Conservation (phyloP, 2,113 vertebrate species). For the Pangasianodon hypophthalmus region DNA sequence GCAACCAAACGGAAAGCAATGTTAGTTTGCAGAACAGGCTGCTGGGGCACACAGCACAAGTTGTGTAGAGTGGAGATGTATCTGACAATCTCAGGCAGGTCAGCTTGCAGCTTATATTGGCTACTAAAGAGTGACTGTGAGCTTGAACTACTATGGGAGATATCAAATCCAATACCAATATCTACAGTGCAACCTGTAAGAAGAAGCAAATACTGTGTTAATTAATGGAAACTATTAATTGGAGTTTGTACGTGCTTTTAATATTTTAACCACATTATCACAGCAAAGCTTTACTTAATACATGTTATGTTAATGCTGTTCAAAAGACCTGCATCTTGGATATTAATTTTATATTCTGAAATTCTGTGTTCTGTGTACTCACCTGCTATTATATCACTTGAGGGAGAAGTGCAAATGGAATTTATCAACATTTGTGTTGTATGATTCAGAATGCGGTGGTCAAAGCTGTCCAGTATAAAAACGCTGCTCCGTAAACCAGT, state of each 20-base stretch:
- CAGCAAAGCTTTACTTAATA: neutral
- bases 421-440: too few relatives aligned
- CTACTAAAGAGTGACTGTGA: conserved; percentile 55
- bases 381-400: too few relatives aligned
- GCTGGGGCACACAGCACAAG: conserved; percentile 64
- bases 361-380: neutral
- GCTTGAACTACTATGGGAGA: conserved; percentile 57
- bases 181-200: conserved; percentile 77
- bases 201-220: conserved; percentile 19
- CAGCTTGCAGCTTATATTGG: conserved; percentile 65
- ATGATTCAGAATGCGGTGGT: too few relatives aligned
- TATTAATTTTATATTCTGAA: neutral
- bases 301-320: too few relatives aligned
- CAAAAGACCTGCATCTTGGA: too few relatives aligned
- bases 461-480: too few relatives aligned
- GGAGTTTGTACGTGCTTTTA: neutral
- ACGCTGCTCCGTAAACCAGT: too few relatives aligned
- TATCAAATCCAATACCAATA: conserved; percentile 82
- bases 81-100: conserved; percentile 66
- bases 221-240: neutral
- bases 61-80: conserved; percentile 59
- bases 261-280: neutral
- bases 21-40: conserved; percentile 29
- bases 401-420: too few relatives aligned
- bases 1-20: conserved; percentile 70